Conservation (phyloP, 2,797 vertebrate species). For the Odontamblyopus lacepedii region DNA sequence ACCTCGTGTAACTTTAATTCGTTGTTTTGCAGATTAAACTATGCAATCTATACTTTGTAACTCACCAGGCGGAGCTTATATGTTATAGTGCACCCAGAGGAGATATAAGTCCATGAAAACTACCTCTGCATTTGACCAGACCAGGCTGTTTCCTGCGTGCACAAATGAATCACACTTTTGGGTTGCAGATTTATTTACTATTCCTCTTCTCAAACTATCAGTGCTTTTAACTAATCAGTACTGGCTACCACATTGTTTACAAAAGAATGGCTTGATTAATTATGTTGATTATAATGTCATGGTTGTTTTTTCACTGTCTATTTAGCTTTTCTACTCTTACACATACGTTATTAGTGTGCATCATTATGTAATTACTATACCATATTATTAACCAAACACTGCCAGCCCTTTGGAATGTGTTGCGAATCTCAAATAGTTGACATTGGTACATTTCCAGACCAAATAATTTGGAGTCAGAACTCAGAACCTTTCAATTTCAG, state of each 20-base stretch:
- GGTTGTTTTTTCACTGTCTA: background rate
- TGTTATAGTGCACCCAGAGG: conserved; percentile 3
- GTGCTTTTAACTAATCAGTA: background rate
- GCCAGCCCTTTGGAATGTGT: conserved; percentile 4
- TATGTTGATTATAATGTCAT: background rate
- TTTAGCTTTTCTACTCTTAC: background rate
- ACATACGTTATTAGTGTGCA: background rate
- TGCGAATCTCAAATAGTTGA: conserved; percentile 7
- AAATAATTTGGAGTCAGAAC: conserved; percentile 1
- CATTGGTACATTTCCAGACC: background rate
- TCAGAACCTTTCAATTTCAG: background rate
- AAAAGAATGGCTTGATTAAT: background rate
- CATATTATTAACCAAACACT: conserved; percentile 2
- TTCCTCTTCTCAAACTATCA: background rate
- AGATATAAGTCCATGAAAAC: conserved; percentile 3
- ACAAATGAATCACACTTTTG: background rate
- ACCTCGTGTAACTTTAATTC: conserved; percentile 20
- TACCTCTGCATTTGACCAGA: background rate
- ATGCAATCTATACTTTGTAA: conserved; percentile 3
- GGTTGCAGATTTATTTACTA: background rate
- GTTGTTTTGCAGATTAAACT: conserved; percentile 19
- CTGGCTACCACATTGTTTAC: background rate
- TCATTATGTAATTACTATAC: conserved; percentile 1
- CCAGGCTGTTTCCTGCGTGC: conserved; percentile 3
- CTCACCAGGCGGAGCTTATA: conserved; percentile 46